Conservation (phyloP, 2,113 vertebrate genomes). For the Serinus canaria region DNA sequence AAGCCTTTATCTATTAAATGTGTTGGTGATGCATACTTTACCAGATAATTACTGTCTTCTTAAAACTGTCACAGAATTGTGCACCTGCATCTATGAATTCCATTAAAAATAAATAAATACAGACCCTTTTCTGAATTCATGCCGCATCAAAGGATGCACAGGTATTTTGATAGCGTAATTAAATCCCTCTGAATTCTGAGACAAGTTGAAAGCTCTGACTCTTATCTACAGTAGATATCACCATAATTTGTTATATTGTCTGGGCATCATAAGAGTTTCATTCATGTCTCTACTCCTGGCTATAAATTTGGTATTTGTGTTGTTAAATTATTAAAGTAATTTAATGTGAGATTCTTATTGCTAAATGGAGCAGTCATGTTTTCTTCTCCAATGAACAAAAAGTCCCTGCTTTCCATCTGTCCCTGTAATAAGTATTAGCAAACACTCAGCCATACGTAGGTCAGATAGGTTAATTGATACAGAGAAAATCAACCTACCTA, state of each 20-base stretch:
- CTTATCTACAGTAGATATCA: neutral
- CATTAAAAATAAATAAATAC: conserved; percentile 30
- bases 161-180: neutral
- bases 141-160: neutral
- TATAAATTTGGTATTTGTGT: neutral
- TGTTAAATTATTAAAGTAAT: neutral
- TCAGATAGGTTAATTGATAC: neutral
- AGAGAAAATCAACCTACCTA: neutral
- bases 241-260: neutral
- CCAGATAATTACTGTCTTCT: conserved; percentile 16
- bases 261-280: neutral
- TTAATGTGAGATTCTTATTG: neutral
- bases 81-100: neutral
- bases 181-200: neutral
- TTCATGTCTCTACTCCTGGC: neutral
- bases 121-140: neutral
- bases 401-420: neutral
- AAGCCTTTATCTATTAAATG: neutral
- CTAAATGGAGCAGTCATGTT: neutral
- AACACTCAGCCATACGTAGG: neutral
- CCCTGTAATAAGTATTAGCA: neutral
- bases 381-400: neutral
- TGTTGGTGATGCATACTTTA: neutral
- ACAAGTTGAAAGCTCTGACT: neutral
- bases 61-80: conserved; percentile 14